Conservation (phyloP, 2,113 vertebrate genomes). For the Potamarius usumacintae region DNA sequence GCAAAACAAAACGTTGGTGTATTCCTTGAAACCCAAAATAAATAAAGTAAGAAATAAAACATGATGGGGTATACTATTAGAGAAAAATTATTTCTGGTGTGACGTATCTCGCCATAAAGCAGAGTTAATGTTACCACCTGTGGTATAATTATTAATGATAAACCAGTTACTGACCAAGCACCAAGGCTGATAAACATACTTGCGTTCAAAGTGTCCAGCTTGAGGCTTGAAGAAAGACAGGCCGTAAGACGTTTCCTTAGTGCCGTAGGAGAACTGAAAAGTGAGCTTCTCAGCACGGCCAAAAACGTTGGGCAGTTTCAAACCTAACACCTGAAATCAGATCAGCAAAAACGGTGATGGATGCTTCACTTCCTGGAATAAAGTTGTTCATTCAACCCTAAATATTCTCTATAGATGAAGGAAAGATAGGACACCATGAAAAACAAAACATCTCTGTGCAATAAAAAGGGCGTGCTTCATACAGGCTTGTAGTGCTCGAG, state of each 20-base stretch:
- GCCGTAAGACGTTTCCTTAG: constrained; percentile 96
- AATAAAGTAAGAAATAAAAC: background rate
- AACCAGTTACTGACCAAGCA: background rate
- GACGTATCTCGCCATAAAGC: too few species aligned
- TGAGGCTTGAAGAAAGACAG: constrained; percentile 95
- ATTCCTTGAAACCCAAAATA: background rate
- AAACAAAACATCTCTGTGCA: background rate
- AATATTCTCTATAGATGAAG: background rate
- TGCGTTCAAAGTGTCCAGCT: constrained; percentile 88
- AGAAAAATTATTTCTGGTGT: background rate
- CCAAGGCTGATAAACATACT: constrained; percentile 71
- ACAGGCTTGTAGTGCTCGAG: too few species aligned
- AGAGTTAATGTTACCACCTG: background rate
- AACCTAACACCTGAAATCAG: constrained; percentile 82
- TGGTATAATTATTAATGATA: background rate
- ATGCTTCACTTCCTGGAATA: background rate
- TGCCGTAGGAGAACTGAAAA: constrained; percentile 97
- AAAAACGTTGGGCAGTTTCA: constrained; percentile 90
- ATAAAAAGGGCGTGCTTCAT: background rate
- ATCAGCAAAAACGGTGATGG: constrained; percentile 5
- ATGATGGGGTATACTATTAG: background rate
- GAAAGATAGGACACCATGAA: background rate
- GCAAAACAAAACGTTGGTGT: too few species aligned
- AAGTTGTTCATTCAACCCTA: background rate
- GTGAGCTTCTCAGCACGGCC: constrained; percentile 94